phyloP scores from a whole-genome alignment of 2,797 vertebrate genomes.

The Apogon talboti region DNA sequence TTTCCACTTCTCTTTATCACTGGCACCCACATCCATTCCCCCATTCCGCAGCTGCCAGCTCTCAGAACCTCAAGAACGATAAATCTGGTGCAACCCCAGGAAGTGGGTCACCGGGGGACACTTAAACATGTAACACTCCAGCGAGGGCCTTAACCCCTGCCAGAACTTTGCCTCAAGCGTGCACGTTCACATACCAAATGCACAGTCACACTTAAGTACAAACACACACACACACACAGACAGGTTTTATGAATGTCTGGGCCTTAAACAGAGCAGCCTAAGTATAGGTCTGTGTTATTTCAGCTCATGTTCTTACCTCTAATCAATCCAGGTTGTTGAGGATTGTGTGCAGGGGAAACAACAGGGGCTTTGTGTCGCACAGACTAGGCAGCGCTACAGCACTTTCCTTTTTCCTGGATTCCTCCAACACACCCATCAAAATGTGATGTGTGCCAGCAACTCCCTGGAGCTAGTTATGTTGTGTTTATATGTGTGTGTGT shows the following conservation, averaged over 20 bases:
- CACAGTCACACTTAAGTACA: not conserved
- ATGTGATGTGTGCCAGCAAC: constrained; percentile 57
- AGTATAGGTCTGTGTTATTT: constrained; percentile 68
- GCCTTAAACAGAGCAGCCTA: constrained; percentile 63
- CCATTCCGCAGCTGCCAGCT: constrained; percentile 75
- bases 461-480: constrained; percentile 59
- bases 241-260: constrained; percentile 63
- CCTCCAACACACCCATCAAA: constrained; percentile 56
- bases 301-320: constrained; percentile 65
- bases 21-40: constrained; percentile 37
- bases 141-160: constrained; percentile 52
- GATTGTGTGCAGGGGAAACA: constrained; percentile 60
- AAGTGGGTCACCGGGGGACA: constrained; percentile 72
- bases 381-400: constrained; percentile 34
- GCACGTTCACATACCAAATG: not conserved
- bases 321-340: constrained; percentile 73
- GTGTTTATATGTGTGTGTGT: constrained; percentile 30
- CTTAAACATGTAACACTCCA: constrained; percentile 72
- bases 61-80: constrained; percentile 66
- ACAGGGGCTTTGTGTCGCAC: constrained; percentile 70
- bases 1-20: constrained; percentile 53
- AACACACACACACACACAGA: not conserved
- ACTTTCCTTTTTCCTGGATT: constrained; percentile 42
- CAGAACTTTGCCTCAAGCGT: constrained; percentile 39
- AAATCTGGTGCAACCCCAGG: constrained; percentile 72